Percentiles rank a stretch among this genome's conserved stretches.
phyloP scores from a whole-genome alignment of 1,140 invertebrate genomes.

The Dendrolimus punctatus region DNA sequence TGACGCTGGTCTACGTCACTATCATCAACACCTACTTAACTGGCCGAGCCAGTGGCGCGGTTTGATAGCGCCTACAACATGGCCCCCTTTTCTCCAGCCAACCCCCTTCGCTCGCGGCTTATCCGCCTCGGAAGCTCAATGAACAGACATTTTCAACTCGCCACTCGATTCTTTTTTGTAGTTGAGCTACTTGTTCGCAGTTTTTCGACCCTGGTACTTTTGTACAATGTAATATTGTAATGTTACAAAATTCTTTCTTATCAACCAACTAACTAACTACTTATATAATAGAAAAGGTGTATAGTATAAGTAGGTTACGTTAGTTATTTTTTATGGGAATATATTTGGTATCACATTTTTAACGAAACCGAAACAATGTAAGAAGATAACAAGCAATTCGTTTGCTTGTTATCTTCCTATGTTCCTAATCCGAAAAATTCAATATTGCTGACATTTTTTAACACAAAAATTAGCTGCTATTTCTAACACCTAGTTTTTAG shows the following conservation, averaged over 20 bases:
- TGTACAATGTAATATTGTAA: conserved; percentile 21
- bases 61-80: conserved; percentile 16
- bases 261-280: no score
- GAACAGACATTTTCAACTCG: conserved; percentile 48
- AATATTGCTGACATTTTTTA: no score
- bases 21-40: conserved; percentile 44
- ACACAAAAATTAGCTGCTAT: no score
- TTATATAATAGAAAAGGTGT: no score
- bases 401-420: no score
- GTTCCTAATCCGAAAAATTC: no score
- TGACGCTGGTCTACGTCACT: background rate
- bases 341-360: background rate
- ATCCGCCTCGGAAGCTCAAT: conserved; percentile 34
- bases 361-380: background rate
- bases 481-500: no score
- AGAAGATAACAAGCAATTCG: background rate
- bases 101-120: conserved; percentile 28
- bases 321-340: no score
- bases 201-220: conserved; percentile 21
- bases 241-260: conserved; percentile 4
- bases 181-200: conserved; percentile 18
- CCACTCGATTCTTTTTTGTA: conserved; percentile 48
- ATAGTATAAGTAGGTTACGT: no score
- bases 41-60: conserved; percentile 27
- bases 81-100: background rate